These are phyloP conservation scores for Deilephila elpenor DNA, from an alignment of 2,888 invertebrate species.

Conservation along the genomic window DNA sequence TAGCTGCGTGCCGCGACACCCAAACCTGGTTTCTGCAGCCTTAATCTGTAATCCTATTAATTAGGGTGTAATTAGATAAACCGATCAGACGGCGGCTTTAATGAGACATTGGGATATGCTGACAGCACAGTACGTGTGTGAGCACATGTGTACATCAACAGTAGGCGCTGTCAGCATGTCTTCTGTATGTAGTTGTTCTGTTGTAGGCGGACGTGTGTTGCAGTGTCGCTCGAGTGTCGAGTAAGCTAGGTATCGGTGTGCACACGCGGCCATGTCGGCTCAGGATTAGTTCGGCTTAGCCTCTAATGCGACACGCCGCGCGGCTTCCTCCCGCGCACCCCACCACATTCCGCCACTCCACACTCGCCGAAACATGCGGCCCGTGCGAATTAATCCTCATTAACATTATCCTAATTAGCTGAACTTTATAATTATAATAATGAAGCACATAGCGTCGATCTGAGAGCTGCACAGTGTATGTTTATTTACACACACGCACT, in stretches of 20 bases:
- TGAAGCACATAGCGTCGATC: too few relatives aligned
- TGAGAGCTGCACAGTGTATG: too few relatives aligned
- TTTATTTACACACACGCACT: background rate
- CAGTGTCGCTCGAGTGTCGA: background rate
- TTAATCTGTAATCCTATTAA: conserved; percentile 37
- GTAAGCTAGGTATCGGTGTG: background rate
- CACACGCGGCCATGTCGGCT: background rate
- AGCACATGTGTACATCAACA: background rate
- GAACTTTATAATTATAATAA: too few relatives aligned
- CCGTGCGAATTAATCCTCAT: background rate
- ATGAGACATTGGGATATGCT: background rate
- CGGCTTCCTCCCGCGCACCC: conserved; percentile 30
- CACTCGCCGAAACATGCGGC: too few relatives aligned
- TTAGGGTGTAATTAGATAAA: conserved; percentile 37
- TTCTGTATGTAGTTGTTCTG: background rate
- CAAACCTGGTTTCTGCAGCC: conserved; percentile 13
- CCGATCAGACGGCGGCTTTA: background rate
- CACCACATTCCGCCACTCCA: background rate
- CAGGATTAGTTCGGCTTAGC: conserved; percentile 11
- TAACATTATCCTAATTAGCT: background rate
- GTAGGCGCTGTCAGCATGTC: background rate
- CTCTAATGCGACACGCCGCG: conserved; percentile 28
- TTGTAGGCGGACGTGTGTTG: background rate
- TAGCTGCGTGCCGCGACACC: background rate
- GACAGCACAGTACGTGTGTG: background rate